Base-by-base conservation (phyloP, 2,113 vertebrate genomes). In the Nerophis lumbriciformis region DNA sequence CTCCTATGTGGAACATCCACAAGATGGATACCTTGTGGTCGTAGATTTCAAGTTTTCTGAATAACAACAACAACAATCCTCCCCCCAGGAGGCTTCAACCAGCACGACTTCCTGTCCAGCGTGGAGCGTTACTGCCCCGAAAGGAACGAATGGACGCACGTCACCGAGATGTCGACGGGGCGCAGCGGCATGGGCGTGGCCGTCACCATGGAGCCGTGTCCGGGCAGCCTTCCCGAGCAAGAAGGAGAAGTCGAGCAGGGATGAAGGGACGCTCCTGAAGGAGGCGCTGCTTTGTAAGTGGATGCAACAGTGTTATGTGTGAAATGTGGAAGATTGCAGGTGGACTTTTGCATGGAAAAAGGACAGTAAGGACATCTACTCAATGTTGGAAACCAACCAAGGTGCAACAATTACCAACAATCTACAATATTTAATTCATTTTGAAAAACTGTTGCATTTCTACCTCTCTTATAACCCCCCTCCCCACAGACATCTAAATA, bases 181-280 rank as follows among this genome's bases (percentile, higher is more conserved):
- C 87, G 90, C 67, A 93, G 91, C 53, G 91, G 92, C 19, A 91
- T 93, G 88, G 91, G 91, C 48, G 76, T 92, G 13, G 85, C 90
- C 2, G 91, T 93, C 10, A 93, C 91, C 75, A 93, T 93, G 92
- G 92, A 93, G 80, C 91, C 92, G 2, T 93, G 92, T 63, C 92
- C 91, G 0, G 86, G 88, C 59, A 87, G 68, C 73, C 78, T 91
- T 65, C 85, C 88, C 8, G 64, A 72, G 10, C 84, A 87, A 7
- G 78, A 83, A 4, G 69, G 78, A 1, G 55, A 21, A 9, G 38
- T 19, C 55, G 42, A 45, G 42, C 42, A 45, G 42, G 42, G 6
- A 12, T 6, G 42, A 12, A 45, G 19, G 19, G 19, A 19, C 19
- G 19, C 42, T 12, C 6, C 8, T 45, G 42, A 12, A 45, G 42